These are phyloP conservation scores for Epinotia brunnichana DNA, from an alignment of 2,888 invertebrate species.

Conservation along the genomic window DNA sequence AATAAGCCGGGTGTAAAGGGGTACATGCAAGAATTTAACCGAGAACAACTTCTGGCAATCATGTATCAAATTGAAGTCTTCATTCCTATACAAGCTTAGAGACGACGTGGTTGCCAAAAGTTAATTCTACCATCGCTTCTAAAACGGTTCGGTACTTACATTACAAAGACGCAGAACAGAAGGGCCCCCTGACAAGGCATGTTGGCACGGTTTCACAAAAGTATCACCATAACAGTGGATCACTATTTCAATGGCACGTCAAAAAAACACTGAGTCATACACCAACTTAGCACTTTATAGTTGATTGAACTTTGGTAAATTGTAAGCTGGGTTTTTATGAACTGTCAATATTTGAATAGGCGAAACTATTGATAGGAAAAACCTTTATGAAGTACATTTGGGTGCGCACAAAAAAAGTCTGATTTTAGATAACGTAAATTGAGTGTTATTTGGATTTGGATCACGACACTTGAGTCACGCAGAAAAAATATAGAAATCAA, in stretches of 20 bases:
- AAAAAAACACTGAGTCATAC: constrained; percentile 58
- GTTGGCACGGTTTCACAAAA: constrained; percentile 58
- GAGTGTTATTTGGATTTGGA: constrained; percentile 21
- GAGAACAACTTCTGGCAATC: too few species aligned
- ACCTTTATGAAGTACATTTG: constrained; percentile 29
- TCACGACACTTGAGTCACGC: constrained; percentile 10
- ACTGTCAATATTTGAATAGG: constrained; percentile 47
- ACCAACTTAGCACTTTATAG: constrained; percentile 56
- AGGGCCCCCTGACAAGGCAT: constrained; percentile 64
- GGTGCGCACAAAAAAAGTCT: constrained; percentile 20
- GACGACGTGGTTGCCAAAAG: constrained; percentile 10
- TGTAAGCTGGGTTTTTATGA: constrained; percentile 45
- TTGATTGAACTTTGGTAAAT: constrained; percentile 55
- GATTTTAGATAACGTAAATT: constrained; percentile 14
- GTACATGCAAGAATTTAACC: too few species aligned
- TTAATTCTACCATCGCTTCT: neutral
- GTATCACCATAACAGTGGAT: constrained; percentile 60
- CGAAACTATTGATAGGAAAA: constrained; percentile 36
- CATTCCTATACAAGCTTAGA: too few species aligned
- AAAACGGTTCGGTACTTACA: constrained; percentile 64
- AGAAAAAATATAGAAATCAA: constrained; percentile 7
- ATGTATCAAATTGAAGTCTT: too few species aligned
- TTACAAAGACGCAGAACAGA: constrained; percentile 64
- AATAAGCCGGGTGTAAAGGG: too few species aligned
- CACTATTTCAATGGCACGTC: constrained; percentile 56